A percentile compares a stretch with the other conserved stretches of the same genome.
These are phyloP conservation scores for Oncorhynchus kisutch DNA, from an alignment of 2,113 vertebrate genomes.

Conservation along the genomic window DNA sequence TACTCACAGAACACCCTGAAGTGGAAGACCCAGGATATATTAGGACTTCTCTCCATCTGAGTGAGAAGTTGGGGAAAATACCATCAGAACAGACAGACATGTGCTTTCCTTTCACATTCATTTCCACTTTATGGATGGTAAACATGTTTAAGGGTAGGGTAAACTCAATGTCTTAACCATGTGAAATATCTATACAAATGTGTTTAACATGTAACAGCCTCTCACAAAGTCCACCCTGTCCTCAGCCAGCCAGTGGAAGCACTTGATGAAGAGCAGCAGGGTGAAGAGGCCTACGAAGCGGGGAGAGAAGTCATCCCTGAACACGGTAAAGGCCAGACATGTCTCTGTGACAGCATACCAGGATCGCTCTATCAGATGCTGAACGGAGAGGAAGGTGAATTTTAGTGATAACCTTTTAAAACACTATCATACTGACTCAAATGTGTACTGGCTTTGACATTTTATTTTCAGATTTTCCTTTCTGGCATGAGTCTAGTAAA, in stretches of 20 bases:
- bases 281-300: conserved; percentile 97
- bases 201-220: conserved; percentile 18
- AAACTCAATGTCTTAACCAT: no score
- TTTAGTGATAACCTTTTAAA: background rate
- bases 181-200: background rate
- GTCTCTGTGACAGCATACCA: conserved; percentile 98
- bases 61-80: background rate
- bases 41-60: conserved; percentile 97
- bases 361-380: conserved; percentile 96
- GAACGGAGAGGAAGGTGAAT: background rate
- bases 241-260: conserved; percentile 97
- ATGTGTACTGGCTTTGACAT: no score
- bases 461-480: background rate
- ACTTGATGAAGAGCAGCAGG: conserved; percentile 95
- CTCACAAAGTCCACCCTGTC: conserved; percentile 97
- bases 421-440: background rate
- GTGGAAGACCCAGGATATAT: conserved; percentile 97
- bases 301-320: conserved; percentile 96
- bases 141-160: no score
- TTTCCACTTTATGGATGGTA: no score
- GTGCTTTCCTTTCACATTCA: background rate
- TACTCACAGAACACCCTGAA: conserved; percentile 92
- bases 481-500: background rate
- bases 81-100: conserved; percentile 9
- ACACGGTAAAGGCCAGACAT: conserved; percentile 96